These are phyloP conservation scores for Calliphora vicina DNA, from an alignment of 1,140 invertebrate genomes.

Conservation along the genomic window DNA sequence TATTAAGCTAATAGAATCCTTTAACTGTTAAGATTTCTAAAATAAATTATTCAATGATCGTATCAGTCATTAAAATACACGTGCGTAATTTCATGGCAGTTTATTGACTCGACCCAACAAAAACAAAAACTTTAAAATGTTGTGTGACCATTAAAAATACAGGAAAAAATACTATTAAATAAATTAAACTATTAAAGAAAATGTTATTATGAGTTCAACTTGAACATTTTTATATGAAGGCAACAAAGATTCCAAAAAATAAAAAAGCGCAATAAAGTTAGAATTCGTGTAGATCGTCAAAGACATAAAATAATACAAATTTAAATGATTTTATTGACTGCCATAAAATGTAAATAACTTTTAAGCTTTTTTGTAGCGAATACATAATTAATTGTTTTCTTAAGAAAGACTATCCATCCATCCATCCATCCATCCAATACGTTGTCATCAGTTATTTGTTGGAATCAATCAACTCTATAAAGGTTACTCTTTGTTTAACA, in stretches of 20 bases:
- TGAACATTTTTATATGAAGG: too few relatives aligned
- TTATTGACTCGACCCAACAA: neutral
- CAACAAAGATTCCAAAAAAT: neutral
- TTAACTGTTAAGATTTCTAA: too few relatives aligned
- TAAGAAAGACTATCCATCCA: neutral
- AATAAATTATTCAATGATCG: too few relatives aligned
- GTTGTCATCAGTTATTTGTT: too few relatives aligned
- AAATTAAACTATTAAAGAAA: neutral
- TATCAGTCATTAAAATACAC: too few relatives aligned
- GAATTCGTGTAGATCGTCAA: neutral
- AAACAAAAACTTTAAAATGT: neutral
- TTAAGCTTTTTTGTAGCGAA: neutral
- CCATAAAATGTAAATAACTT: neutral
- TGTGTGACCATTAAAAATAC: neutral
- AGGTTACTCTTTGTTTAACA: too few relatives aligned
- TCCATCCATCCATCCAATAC: too few relatives aligned
- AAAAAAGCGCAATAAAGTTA: neutral
- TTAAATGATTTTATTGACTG: neutral
- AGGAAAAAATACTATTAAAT: neutral
- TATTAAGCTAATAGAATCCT: too few relatives aligned
- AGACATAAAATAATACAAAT: neutral
- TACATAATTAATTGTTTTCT: neutral
- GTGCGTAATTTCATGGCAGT: too few relatives aligned
- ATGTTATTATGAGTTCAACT: too few relatives aligned
- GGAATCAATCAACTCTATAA: too few relatives aligned